Evolutionary conservation across 2,888 invertebrate species (phyloP), one percentile per base, ranked within the genome.

Genomic region (Cremastobaeus sp.): DNA sequence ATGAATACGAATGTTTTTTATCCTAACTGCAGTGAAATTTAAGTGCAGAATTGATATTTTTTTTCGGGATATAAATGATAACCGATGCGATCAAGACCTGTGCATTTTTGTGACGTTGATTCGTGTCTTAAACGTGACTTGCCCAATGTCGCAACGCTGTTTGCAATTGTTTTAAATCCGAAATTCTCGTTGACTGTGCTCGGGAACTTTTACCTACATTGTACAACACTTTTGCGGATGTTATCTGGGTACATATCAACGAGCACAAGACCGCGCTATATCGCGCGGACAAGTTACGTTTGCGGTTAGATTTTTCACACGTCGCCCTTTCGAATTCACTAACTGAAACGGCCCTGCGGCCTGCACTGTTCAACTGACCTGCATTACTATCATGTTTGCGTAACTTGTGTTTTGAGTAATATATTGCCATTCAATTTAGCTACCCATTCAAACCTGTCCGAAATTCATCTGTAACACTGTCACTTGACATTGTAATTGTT

Each of bases 131-230:
- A 71, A 62, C 65, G 73, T 73, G 72, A 73, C 70, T 70, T 32
- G 68, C 28, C 28, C 30, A n/a, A 15, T 76, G 59, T 65, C 57
- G 72, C 28, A 76, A 76, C 28, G 21, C 55, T 12, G n/a, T 12
- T 34, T 34, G 66, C 54, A 73, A 72, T 77, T 74, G 74, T 69
- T 64, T 76, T 41, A 60, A 76, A 74, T 72, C 72, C 71, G 73
- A 77, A 75, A 78, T 74, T 76, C 69, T 28, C 20, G 34, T 68
- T 52, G 64, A 70, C 71, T 57, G 30, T 66, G 70, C 68, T 68
- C 70, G 66, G 54, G 54, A 68, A 69, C 64, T 65, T 73, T 59
- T 68, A 43, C 62, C 52, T 45, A 52, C 48, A 65, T 39, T 32
- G 55, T 68, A 48, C 50, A 57, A 68, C 39, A 76, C 66, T 25